Evolutionary conservation across 2,888 invertebrate species (phyloP).

Genomic region (Clepsis dumicolana): DNA sequence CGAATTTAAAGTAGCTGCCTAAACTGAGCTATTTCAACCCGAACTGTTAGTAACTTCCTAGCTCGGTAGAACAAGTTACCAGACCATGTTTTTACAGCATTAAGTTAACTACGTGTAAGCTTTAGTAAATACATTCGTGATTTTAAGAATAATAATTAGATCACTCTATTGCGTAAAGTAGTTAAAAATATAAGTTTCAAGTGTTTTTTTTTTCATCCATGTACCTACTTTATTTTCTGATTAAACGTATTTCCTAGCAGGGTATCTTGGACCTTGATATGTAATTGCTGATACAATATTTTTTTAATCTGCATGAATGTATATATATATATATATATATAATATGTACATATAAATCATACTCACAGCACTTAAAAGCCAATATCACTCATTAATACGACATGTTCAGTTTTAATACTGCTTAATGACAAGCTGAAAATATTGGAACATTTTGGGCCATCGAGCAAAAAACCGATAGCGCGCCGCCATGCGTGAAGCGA

Average conservation of each 20-base stretch:
- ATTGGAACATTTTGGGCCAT: constrained; percentile 26
- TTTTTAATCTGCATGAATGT: too few species aligned
- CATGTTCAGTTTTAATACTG: constrained; percentile 5
- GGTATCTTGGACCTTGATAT: too few species aligned
- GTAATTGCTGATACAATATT: too few species aligned
- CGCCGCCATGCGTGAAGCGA: constrained; percentile 25
- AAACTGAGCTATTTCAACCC: not conserved
- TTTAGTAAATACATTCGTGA: not conserved
- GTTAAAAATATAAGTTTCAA: too few species aligned
- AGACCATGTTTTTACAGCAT: not conserved
- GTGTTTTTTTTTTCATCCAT: too few species aligned
- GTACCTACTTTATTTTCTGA: too few species aligned
- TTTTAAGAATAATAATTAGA: not conserved
- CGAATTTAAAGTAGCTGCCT: constrained; percentile 21
- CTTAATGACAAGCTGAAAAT: constrained; percentile 3
- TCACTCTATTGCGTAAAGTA: too few species aligned
- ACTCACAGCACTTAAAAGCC: too few species aligned
- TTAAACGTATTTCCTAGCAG: too few species aligned
- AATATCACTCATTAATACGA: too few species aligned
- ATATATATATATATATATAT: too few species aligned
- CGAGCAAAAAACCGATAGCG: constrained; percentile 19
- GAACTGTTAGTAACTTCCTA: not conserved
- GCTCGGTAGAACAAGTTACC: not conserved
- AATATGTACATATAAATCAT: too few species aligned
- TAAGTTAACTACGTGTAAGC: not conserved